Evolutionary conservation across 30 jellyfish, hydroid and myxozoan species (phyloP).

Genomic region (Chrysaora quinquecirrha): DNA sequence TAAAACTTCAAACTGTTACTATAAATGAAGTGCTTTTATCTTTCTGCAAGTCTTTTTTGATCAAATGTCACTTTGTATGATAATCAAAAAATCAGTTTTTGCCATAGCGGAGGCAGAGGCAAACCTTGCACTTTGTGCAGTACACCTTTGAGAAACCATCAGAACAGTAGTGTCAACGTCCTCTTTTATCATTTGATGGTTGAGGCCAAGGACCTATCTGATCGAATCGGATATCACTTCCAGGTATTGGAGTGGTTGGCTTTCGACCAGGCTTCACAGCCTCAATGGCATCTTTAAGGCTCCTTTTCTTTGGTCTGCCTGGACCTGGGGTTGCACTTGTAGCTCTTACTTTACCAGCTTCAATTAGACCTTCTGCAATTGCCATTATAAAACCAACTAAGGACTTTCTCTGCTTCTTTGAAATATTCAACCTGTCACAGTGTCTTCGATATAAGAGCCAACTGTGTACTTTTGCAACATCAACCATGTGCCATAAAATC

Average conservation of each 20-base stretch:
- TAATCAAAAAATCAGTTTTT: slow-evolving; percentile 54
- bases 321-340: slow-evolving; percentile 21
- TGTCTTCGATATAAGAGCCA: slow-evolving; percentile 68
- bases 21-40: no score
- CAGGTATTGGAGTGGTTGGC: slow-evolving; percentile 45
- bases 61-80: slow-evolving; percentile 38
- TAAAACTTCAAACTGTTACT: no score
- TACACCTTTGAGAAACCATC: slow-evolving; percentile 39
- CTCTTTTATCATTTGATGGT: slow-evolving; percentile 12
- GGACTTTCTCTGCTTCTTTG: neutral
- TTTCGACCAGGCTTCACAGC: slow-evolving; percentile 34
- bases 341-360: neutral
- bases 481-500: slow-evolving; percentile 63
- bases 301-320: slow-evolving; percentile 39
- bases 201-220: slow-evolving; percentile 60
- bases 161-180: slow-evolving; percentile 44
- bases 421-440: slow-evolving; percentile 8
- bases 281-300: neutral
- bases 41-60: no score
- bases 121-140: slow-evolving; percentile 35
- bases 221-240: slow-evolving; percentile 29
- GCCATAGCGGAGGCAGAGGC: slow-evolving; percentile 36
- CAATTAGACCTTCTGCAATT: slow-evolving; percentile 42
- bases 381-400: neutral
- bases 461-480: slow-evolving; percentile 60